phyloP scores from a whole-genome alignment of 2,113 vertebrate species.

The Burhinus oedicnemus region DNA sequence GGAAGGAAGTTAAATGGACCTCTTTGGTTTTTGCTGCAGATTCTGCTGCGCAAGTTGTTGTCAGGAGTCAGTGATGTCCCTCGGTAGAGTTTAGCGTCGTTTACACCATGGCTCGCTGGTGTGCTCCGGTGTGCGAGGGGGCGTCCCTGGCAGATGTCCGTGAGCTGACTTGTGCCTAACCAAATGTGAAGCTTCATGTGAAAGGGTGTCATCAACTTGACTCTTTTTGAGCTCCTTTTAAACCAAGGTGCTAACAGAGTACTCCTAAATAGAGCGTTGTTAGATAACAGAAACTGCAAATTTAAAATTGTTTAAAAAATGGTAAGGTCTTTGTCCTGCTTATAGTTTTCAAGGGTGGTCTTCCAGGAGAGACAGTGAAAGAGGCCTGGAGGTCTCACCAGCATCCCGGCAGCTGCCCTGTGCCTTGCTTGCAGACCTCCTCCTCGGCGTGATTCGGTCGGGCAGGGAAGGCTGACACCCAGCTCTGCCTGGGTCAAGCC shows the following conservation, averaged over 20 bases:
- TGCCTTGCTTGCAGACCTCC: background rate
- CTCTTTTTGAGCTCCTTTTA: background rate
- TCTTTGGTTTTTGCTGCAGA: background rate
- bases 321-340: background rate
- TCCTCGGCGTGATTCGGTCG: accelerated
- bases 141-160: background rate
- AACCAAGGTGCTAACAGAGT: background rate
- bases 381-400: background rate
- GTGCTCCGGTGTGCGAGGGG: background rate
- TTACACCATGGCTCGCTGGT: constrained; percentile 4
- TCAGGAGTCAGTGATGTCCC: constrained; percentile 13
- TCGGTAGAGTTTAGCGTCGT: constrained; percentile 36
- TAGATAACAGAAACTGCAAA: background rate
- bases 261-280: background rate
- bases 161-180: background rate
- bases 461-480: background rate
- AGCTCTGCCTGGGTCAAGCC: background rate
- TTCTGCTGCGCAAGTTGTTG: constrained; percentile 28
- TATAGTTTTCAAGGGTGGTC: background rate
- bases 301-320: background rate
- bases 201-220: background rate
- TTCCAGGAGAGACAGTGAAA: background rate
- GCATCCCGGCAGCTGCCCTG: background rate
- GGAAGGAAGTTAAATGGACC: background rate
- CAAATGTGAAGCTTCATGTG: background rate